phyloP scores from a whole-genome alignment of 1,140 invertebrate species.

The Microvelia longipes region DNA sequence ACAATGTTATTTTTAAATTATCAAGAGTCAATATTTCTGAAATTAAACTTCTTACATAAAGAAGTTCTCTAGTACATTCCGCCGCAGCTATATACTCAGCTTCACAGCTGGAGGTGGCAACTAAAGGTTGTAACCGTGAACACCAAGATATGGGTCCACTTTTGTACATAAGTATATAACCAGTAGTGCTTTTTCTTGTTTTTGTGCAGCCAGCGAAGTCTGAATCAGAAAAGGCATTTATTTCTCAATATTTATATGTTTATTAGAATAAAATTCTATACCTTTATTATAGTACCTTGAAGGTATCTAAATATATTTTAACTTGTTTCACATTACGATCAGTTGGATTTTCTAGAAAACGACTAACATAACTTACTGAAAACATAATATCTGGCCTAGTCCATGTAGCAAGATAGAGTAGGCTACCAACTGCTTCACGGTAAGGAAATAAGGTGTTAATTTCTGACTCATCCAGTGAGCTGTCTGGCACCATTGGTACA shows the following conservation, averaged over 20 bases:
- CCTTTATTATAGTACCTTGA: neutral
- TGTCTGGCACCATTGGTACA: neutral
- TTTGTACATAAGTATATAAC: slow-evolving; percentile 12
- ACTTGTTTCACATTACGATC: neutral
- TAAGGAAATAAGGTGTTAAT: neutral
- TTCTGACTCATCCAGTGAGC: neutral
- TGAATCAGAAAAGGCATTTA: slow-evolving; percentile 12
- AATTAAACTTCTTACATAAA: slow-evolving; percentile 6
- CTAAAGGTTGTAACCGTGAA: slow-evolving; percentile 13
- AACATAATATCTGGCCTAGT: neutral
- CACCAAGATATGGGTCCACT: slow-evolving; percentile 15
- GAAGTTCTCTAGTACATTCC: slow-evolving; percentile 15
- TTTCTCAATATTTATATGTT: neutral
- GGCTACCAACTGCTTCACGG: neutral
- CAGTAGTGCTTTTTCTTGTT: slow-evolving; percentile 9
- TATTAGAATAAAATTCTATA: neutral
- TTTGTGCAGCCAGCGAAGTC: slow-evolving; percentile 10
- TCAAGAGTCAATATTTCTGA: neutral
- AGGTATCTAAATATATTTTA: neutral
- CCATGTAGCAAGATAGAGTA: neutral
- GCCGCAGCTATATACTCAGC: slow-evolving; percentile 12
- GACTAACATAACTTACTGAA: neutral
- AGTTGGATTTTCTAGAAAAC: neutral
- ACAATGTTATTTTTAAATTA: neutral
- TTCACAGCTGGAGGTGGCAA: slow-evolving; percentile 10